Evolutionary conservation across 2,113 vertebrate species (phyloP), one percentile per base, ranked within the genome.

Genomic region (Urocolius indicus): DNA sequence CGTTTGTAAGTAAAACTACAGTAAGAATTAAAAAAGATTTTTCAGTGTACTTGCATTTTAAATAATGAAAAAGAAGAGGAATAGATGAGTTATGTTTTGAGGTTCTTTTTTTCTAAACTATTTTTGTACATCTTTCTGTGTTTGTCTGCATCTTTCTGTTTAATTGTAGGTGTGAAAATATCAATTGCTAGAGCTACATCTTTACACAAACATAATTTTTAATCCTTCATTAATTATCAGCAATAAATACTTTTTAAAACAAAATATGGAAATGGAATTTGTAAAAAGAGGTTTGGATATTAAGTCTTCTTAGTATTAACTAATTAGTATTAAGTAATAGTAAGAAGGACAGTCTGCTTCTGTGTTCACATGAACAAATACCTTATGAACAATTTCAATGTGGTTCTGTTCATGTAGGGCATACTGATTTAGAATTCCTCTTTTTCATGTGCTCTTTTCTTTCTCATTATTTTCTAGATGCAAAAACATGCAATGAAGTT

Each of bases 401-500:
- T 75, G 5, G 24, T 67, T 10, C n/a, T 66, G 16, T 87, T 84
- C 16, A 3, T 27, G 17, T 41, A 68, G 19, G 9, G 27, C 14
- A 41, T 21, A 54, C 3, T 34, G 18, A 55, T 94, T 90, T 87
- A 94, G 89, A 94, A 77, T 69, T 58, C 6, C 20, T 11, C 75
- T 68, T 73, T 79, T 80, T 68, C 13, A 77, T 15, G n/a, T 43
- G 36, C 79, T 73, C 45, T 93, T 77, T 32, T 59, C 30, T 72
- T 92, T 46, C 41, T 78, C 59, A 15, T 87, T 77, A 20, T 86
- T 84, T 95, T 78, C 49, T 95, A 98, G 99, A 99, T 97, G 98
- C 98, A 94, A 99, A 99, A 98, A 99, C 96, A 9, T 98, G 97
- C 94, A 98, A 93, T 78, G 99, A 99, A 48, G 91, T 99, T 93